A percentile compares a stretch with the other conserved stretches of the same genome.
Evolutionary conservation across 2,888 invertebrate genomes (phyloP).

Genomic region (Scrobipalpa atriplicella): DNA sequence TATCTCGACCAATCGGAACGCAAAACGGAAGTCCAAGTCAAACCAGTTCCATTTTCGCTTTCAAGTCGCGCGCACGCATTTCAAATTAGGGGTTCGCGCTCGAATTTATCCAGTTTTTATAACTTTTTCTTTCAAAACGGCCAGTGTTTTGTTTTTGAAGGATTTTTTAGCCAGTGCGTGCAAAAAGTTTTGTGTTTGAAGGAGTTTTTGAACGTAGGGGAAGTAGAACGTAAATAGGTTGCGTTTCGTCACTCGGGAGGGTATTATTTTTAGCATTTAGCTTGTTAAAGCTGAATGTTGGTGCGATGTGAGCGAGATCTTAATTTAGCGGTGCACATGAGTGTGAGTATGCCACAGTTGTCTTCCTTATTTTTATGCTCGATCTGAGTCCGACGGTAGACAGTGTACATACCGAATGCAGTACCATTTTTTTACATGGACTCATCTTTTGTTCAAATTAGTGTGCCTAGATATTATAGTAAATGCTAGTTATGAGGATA

Average conservation of each 20-base stretch:
- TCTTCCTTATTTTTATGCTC: slow-evolving; percentile 68
- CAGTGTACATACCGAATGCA: slow-evolving; percentile 17
- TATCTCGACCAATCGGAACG: slow-evolving; percentile 61
- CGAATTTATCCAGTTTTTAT: slow-evolving; percentile 43
- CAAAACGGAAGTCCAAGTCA: slow-evolving; percentile 66
- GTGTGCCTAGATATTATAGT: too few species aligned
- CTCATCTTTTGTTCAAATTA: too few species aligned
- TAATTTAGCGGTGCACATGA: slow-evolving; percentile 75
- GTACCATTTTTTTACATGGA: too few species aligned
- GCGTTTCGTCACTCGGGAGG: slow-evolving; percentile 69
- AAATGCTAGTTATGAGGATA: too few species aligned
- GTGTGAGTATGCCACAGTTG: slow-evolving; percentile 70
- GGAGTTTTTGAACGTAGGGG: slow-evolving; percentile 21
- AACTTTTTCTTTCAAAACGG: slow-evolving; percentile 39
- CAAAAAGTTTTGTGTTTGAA: slow-evolving; percentile 14
- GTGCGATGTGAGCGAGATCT: slow-evolving; percentile 74
- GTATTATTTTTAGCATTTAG: slow-evolving; percentile 78
- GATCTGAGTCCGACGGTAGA: slow-evolving; percentile 41
- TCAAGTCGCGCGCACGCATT: slow-evolving; percentile 61
- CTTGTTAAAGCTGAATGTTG: slow-evolving; percentile 77
- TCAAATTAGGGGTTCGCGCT: slow-evolving; percentile 51
- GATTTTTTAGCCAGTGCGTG: not conserved
- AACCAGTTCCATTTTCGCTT: slow-evolving; percentile 78
- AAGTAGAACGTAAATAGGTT: slow-evolving; percentile 61
- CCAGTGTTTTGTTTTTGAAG: slow-evolving; percentile 46